These are phyloP conservation scores for Lasioglossum marginatum DNA, from an alignment of 2,888 invertebrate species.

Conservation along the genomic window DNA sequence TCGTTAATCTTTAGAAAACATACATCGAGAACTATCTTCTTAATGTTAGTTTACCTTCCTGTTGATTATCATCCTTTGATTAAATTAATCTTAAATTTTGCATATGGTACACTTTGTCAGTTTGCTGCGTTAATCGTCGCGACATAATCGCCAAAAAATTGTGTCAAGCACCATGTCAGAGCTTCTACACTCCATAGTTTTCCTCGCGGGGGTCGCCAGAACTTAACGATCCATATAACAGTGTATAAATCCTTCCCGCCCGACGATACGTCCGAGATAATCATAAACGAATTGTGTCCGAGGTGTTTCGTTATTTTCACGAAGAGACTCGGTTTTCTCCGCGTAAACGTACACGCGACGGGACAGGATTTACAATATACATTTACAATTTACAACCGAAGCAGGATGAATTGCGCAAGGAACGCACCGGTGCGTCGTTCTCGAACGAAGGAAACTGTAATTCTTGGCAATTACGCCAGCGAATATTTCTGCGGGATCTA, in stretches of 20 bases:
- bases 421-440: slow-evolving; percentile 16
- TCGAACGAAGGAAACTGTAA: slow-evolving; percentile 49
- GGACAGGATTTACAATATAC: slow-evolving; percentile 26
- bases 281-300: background rate
- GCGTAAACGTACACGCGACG: background rate
- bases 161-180: background rate
- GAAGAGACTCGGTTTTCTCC: background rate
- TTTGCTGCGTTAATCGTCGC: background rate
- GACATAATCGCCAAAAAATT: background rate
- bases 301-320: background rate
- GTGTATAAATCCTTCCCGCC: background rate
- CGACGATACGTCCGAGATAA: background rate
- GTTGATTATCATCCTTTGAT: background rate
- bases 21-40: background rate
- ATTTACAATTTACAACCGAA: too few species aligned
- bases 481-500: slow-evolving; percentile 26
- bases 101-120: background rate
- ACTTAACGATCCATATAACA: background rate
- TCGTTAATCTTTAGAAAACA: background rate
- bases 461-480: slow-evolving; percentile 42
- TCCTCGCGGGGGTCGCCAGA: background rate
- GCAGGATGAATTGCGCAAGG: slow-evolving; percentile 61
- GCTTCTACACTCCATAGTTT: background rate
- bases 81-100: background rate
- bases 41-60: too few species aligned